A percentile compares a stretch with the other conserved stretches of the same genome.
Conservation (phyloP, 2,797 vertebrate species). For the Sylvia borin region DNA sequence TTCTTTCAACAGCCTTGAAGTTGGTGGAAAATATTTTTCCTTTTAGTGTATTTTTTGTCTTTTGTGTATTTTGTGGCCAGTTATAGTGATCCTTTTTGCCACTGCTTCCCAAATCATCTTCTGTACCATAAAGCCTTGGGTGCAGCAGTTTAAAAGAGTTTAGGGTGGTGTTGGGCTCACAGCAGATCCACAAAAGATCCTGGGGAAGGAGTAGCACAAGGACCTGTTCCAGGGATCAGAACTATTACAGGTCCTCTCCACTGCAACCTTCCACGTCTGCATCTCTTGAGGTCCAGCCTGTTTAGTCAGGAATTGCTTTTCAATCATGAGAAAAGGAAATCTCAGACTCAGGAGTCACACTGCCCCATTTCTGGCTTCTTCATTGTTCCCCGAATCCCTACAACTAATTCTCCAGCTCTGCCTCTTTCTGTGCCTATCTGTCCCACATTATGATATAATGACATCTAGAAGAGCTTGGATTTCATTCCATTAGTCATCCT, state of each 20-base stretch:
- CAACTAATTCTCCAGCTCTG: not conserved
- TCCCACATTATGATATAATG: not conserved
- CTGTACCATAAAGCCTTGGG: not conserved
- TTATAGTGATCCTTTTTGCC: not conserved
- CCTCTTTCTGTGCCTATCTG: not conserved
- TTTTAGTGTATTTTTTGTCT: not conserved
- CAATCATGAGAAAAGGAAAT: not conserved
- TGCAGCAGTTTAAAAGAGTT: not conserved
- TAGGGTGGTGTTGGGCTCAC: not conserved
- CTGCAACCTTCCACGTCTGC: not conserved
- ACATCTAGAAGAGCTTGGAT: not conserved
- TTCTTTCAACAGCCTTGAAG: not conserved
- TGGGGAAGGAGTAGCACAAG: not conserved
- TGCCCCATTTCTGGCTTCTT: not conserved
- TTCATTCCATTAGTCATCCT: not conserved
- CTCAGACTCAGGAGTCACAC: accelerated
- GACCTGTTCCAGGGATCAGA: not conserved
- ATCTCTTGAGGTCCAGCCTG: not conserved
- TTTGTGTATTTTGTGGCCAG: not conserved
- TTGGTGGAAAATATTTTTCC: not conserved
- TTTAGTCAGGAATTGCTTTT: not conserved
- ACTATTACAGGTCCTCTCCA: accelerated
- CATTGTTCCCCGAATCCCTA: not conserved
- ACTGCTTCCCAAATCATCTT: not conserved
- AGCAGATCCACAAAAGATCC: not conserved